Base-by-base conservation (phyloP, 1,140 invertebrate genomes). In the Anthonomus grandis region DNA sequence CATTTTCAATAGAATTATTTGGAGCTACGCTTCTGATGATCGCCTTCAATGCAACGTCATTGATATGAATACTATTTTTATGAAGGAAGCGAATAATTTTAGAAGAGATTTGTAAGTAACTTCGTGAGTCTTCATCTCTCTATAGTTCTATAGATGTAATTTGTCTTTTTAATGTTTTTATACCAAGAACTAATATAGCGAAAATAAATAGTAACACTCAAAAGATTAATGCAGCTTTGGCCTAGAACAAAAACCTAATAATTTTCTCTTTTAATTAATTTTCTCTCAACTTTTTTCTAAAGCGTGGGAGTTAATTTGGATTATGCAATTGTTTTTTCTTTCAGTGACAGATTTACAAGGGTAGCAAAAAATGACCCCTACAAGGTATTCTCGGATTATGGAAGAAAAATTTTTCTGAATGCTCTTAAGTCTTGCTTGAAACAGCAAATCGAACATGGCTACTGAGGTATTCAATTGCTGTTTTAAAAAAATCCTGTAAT, bases 321-420 rank as follows among this genome's bases (percentile, higher is more conserved):
- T n/a, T n/a, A n/a, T n/a, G n/a, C n/a, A n/a, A n/a, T n/a, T 12
- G 2, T 34, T 37, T 15, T 49, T 50, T 41, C 27, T 60, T 64
- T 60, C 41, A 65, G 63, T 52, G 58, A 62, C 37, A 44, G 63
- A 27, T 62, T 62, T 23, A 57, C 24, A 10, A 65, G 59, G 56
- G 31, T 59, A 13, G 37, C 54, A 4, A 62, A 62, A 49, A 65
- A 58, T 2, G 63, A 65, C 47, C 52, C 46, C 3, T 65, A 65
- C 45, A 57, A 62, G 39, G 63, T 65, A 19, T 65, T 65, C 49
- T 65, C 63, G 10, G 60, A 65, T 44, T 65, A 62, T 52, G 63
- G 63, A 13, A 60, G 63, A 56, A 65, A 65, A 60, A 60, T 60
- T 25, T 65, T 65, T 31, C 45, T 65, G 36, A 56, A 52, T 51